Evolutionary conservation across 2,888 invertebrate genomes (phyloP).

Genomic region (Sceliomorpha sp.): DNA sequence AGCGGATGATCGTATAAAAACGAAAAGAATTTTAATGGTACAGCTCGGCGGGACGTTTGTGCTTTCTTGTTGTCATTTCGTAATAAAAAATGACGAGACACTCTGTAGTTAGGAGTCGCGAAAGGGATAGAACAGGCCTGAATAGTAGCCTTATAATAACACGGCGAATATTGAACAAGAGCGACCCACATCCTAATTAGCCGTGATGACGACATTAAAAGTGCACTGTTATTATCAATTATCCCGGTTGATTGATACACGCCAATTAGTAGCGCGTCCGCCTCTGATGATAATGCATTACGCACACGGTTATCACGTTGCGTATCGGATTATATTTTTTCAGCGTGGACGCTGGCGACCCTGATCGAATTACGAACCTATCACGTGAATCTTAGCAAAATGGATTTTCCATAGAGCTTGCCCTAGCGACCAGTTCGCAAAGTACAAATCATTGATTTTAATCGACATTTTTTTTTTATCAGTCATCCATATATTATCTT

Average conservation of each 20-base stretch:
- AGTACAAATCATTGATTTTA: no score
- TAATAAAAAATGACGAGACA: not conserved
- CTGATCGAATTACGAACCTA: constrained; percentile 40
- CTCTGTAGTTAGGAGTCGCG: not conserved
- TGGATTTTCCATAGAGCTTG: constrained; percentile 33
- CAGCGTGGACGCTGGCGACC: constrained; percentile 25
- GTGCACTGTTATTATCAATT: constrained; percentile 74
- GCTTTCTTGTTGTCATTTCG: no score
- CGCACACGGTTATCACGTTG: constrained; percentile 53
- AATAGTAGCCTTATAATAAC: constrained; percentile 69
- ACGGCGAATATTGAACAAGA: constrained; percentile 72
- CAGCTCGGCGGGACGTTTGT: no score
- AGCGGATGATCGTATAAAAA: no score
- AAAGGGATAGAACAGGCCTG: constrained; percentile 62
- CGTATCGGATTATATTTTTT: constrained; percentile 49
- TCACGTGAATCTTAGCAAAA: constrained; percentile 37
- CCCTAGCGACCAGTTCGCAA: constrained; percentile 3
- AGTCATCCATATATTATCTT: no score
- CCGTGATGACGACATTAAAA: constrained; percentile 69
- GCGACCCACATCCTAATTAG: constrained; percentile 72
- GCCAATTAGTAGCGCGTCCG: constrained; percentile 44
- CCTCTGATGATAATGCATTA: constrained; percentile 40
- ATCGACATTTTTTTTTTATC: not conserved
- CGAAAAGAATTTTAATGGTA: no score
- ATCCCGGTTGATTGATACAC: constrained; percentile 69